phyloP scores from a whole-genome alignment of 2,113 vertebrate genomes.

The Hippocampus abdominalis region DNA sequence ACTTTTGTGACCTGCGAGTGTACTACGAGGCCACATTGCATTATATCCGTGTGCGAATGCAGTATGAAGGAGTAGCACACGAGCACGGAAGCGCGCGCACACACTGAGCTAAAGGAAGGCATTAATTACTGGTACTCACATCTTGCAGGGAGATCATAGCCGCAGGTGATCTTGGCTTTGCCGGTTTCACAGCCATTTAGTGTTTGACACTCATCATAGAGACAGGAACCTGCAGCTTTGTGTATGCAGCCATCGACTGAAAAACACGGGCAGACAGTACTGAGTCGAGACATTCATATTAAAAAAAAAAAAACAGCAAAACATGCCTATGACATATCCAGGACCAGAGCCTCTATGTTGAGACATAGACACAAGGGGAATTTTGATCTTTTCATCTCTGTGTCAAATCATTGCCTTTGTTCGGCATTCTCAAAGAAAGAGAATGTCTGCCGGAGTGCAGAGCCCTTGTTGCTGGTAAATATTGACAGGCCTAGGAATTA shows the following conservation, averaged over 20 bases:
- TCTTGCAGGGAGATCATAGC: conserved; percentile 93
- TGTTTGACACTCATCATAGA: conserved; percentile 88
- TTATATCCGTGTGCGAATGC: not conserved
- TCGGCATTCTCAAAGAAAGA: conserved; percentile 29
- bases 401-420: conserved; percentile 20
- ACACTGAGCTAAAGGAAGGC: conserved; percentile 18
- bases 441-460: conserved; percentile 31
- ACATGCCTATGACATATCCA: conserved; percentile 11
- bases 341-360: conserved; percentile 28
- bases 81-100: not conserved
- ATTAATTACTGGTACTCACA: conserved; percentile 79
- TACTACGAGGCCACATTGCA: not conserved
- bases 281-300: conserved; percentile 13
- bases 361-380: not conserved
- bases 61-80: not conserved
- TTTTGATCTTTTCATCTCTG: conserved; percentile 18
- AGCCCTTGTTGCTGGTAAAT: conserved; percentile 65
- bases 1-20: not conserved
- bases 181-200: conserved; percentile 94
- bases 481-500: conserved; percentile 64
- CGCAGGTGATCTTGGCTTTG: conserved; percentile 93
- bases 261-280: conserved; percentile 41
- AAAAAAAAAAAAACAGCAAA: not conserved
- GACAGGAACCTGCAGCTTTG: conserved; percentile 87
- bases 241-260: conserved; percentile 98